Evolutionary conservation across 2,797 vertebrate species (phyloP).

Genomic region (Rallus crepitans): DNA sequence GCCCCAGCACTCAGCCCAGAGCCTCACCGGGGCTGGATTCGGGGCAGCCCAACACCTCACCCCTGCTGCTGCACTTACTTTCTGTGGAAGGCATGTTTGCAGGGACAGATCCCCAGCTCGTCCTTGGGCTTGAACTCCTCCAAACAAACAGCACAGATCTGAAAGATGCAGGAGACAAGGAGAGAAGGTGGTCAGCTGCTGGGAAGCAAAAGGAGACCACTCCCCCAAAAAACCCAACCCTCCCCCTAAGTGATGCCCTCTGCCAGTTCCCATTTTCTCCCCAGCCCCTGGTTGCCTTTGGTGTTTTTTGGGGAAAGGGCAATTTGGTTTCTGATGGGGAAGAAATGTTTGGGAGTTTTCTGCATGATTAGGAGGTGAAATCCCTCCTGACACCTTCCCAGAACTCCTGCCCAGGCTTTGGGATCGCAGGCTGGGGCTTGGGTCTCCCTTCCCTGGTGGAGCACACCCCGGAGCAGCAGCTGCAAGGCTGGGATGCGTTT

Average conservation of each 20-base stretch:
- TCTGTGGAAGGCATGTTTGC: conserved; percentile 99
- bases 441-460: background rate
- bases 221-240: rapidly evolving
- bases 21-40: background rate
- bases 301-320: background rate
- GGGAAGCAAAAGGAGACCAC: background rate
- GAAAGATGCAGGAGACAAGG: background rate
- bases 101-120: conserved; percentile 97
- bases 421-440: rapidly evolving
- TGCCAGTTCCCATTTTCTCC: background rate
- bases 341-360: background rate
- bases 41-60: background rate
- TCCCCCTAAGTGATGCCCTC: background rate
- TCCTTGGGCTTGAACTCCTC: conserved; percentile 99
- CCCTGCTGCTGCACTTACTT: conserved; percentile 86
- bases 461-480: background rate
- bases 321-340: background rate
- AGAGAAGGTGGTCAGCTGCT: background rate
- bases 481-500: background rate
- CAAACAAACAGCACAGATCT: conserved; percentile 98
- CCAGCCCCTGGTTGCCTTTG: background rate
- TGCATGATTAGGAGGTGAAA: background rate
- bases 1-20: background rate
- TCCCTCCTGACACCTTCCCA: background rate
- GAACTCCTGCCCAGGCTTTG: background rate